Evolutionary conservation across 2,797 vertebrate genomes (phyloP).

Genomic region (Megaceryle alcyon): DNA sequence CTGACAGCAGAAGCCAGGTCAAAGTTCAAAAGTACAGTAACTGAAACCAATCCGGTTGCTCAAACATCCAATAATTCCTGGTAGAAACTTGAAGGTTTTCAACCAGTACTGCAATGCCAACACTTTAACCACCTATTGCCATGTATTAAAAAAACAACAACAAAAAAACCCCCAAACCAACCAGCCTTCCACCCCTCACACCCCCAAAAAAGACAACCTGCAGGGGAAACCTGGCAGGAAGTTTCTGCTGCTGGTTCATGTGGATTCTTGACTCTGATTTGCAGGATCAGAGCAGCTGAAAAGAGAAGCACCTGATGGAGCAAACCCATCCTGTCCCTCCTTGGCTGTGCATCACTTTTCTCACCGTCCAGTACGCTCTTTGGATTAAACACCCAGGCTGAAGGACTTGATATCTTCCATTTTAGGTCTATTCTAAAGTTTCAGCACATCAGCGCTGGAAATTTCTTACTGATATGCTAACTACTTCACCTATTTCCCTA

Average conservation of each 20-base stretch:
- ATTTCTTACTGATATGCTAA: not conserved
- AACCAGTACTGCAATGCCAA: not conserved
- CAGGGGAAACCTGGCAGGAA: not conserved
- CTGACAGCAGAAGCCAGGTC: not conserved
- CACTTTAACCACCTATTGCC: not conserved
- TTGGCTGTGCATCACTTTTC: not conserved
- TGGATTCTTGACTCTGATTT: fast-evolving
- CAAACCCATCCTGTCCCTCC: not conserved
- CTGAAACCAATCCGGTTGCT: not conserved
- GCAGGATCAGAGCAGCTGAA: not conserved
- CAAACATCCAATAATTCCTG: not conserved
- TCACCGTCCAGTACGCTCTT: fast-evolving
- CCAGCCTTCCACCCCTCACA: not conserved
- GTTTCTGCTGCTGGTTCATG: not conserved
- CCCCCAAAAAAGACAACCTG: not conserved
- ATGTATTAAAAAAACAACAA: no score
- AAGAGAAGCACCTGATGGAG: not conserved
- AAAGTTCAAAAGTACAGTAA: not conserved
- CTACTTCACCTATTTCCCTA: not conserved
- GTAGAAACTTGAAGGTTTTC: not conserved
- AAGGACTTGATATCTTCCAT: not conserved
- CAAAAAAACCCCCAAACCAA: not conserved
- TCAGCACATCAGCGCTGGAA: not conserved
- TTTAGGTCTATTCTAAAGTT: not conserved
- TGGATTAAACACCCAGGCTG: not conserved